These are phyloP conservation scores for Drosophila melanica DNA, from an alignment of 1,140 invertebrate genomes.

Conservation along the genomic window DNA sequence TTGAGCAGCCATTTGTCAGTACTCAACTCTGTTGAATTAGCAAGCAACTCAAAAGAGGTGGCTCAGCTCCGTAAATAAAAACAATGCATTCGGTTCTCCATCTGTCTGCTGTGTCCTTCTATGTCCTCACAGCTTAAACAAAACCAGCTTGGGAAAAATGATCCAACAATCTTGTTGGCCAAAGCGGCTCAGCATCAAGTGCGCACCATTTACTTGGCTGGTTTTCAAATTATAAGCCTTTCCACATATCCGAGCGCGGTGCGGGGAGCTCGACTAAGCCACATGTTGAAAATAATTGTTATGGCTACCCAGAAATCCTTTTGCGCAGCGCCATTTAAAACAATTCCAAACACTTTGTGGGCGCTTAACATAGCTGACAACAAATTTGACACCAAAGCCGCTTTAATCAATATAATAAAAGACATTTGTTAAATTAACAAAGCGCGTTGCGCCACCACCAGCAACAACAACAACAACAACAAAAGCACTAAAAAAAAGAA, in stretches of 20 bases:
- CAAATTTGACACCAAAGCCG: constrained; percentile 76
- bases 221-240: constrained; percentile 38
- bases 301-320: constrained; percentile 63
- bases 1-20: constrained; percentile 17
- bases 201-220: constrained; percentile 42
- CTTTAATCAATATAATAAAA: constrained; percentile 82
- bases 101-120: not conserved
- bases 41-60: not conserved
- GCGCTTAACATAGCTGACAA: constrained; percentile 75
- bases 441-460: constrained; percentile 16
- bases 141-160: constrained; percentile 16
- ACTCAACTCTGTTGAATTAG: constrained; percentile 2
- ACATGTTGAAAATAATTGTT: constrained; percentile 74
- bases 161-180: constrained; percentile 18
- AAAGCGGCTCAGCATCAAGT: constrained; percentile 43
- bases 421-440: constrained; percentile 74
- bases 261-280: constrained; percentile 25
- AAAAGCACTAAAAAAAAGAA: constrained; percentile 32
- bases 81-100: not conserved
- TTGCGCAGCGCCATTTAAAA: constrained; percentile 65
- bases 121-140: constrained; percentile 7
- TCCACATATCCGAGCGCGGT: constrained; percentile 13
- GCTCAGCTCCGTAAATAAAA: constrained; percentile 19
- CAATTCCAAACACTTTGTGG: constrained; percentile 74
- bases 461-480: constrained; percentile 47